Percentiles rank a stretch among this genome's conserved stretches.
These are phyloP conservation scores for Australoheros facetus DNA, from an alignment of 2,797 vertebrate species.

Conservation along the genomic window DNA sequence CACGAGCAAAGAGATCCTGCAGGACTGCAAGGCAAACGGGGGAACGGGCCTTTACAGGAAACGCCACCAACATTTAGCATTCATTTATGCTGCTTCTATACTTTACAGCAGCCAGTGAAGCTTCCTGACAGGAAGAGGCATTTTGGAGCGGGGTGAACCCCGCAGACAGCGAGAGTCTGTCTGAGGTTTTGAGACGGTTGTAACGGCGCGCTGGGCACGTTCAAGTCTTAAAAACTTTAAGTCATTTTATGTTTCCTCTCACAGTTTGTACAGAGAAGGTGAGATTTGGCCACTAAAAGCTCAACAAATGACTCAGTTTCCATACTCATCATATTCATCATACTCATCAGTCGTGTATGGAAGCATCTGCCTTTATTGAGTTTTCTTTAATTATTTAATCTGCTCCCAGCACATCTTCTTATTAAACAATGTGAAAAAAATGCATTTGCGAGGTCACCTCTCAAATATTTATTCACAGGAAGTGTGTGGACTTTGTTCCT, in stretches of 20 bases:
- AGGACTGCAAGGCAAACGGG: slow-evolving; percentile 54
- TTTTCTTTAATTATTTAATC: background rate
- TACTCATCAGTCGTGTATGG: background rate
- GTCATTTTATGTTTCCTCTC: background rate
- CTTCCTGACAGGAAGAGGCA: slow-evolving; percentile 39
- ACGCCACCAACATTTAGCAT: slow-evolving; percentile 19
- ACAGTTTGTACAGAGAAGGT: background rate
- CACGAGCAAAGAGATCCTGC: slow-evolving; percentile 35
- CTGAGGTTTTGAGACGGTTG: background rate
- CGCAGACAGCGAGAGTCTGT: slow-evolving; percentile 61
- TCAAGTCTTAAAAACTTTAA: background rate
- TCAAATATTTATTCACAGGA: background rate
- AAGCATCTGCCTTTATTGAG: background rate
- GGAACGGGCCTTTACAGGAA: slow-evolving; percentile 3
- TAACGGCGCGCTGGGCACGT: too few relatives aligned
- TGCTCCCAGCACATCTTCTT: background rate
- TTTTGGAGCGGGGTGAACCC: slow-evolving; percentile 37
- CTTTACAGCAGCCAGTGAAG: slow-evolving; percentile 20
- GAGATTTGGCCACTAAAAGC: background rate
- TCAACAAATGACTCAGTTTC: background rate
- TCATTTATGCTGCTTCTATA: slow-evolving; percentile 1
- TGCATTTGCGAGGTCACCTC: background rate
- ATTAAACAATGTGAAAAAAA: background rate
- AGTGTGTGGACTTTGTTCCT: background rate
- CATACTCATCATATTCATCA: background rate